Conservation (phyloP, 2,888 invertebrate species). For the Sacculina carcini region DNA sequence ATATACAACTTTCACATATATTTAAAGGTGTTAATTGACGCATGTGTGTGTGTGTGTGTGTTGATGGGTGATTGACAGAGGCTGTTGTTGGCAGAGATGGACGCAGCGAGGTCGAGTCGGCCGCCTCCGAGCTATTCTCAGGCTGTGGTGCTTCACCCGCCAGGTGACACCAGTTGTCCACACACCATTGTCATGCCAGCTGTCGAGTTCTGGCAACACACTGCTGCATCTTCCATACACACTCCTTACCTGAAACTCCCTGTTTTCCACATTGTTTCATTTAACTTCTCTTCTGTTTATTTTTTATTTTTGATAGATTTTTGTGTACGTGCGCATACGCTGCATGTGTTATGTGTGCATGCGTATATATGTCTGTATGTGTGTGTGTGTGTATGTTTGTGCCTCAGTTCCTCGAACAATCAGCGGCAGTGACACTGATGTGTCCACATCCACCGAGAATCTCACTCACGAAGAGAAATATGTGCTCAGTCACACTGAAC, state of each 20-base stretch:
- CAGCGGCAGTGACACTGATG: constrained; percentile 67
- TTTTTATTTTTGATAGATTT: background rate
- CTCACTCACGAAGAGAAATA: constrained; percentile 58
- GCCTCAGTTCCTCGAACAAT: no score
- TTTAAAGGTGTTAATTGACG: constrained; percentile 4
- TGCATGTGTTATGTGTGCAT: background rate
- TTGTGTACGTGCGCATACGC: background rate
- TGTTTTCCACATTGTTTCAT: no score
- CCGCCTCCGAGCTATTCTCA: constrained; percentile 1
- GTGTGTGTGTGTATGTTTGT: no score
- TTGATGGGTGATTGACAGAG: background rate
- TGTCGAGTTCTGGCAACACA: background rate
- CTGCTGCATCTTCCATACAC: no score
- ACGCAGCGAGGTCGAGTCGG: no score
- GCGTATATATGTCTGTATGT: background rate
- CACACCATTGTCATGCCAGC: background rate
- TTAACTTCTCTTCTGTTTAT: no score
- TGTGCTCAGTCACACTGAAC: constrained; percentile 48
- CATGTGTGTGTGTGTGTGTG: background rate
- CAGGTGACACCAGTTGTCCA: background rate
- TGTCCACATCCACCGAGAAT: constrained; percentile 70
- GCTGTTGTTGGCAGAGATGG: no score
- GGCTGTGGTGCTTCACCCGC: constrained; percentile 1
- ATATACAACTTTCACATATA: constrained; percentile 3
- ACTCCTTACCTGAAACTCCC: no score